Conservation (phyloP, 2,888 invertebrate genomes). For the Carpatolechia fugitivella region DNA sequence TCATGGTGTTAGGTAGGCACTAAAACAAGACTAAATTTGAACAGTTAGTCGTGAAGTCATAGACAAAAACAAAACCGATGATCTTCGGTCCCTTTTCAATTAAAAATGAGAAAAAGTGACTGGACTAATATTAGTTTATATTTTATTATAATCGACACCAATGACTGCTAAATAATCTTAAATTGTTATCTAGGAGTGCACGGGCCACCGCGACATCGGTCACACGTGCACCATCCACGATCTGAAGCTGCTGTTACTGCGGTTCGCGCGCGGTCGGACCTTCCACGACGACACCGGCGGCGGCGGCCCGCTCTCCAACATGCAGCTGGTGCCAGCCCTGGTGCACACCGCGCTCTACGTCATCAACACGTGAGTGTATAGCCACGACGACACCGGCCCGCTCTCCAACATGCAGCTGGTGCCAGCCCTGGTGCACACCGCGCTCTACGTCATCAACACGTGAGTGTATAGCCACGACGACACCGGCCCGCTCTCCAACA, state of each 20-base stretch:
- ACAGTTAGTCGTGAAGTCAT: no score
- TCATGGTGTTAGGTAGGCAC: no score
- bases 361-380: conserved; percentile 87
- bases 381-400: not conserved
- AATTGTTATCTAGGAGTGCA: no score
- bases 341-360: conserved; percentile 97
- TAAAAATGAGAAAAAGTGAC: no score
- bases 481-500: no score
- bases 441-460: not conserved
- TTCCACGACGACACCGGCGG: conserved; percentile 99
- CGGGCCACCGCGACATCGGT: conserved; percentile 87
- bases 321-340: conserved; percentile 97
- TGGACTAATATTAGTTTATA: no score
- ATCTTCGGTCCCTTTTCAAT: no score
- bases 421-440: not conserved
- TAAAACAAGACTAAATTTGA: no score
- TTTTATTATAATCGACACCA: no score
- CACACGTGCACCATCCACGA: conserved; percentile 93
- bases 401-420: not conserved
- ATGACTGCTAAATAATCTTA: no score
- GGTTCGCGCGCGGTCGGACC: conserved; percentile 95
- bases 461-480: no score
- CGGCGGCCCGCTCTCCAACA: conserved; percentile 97
- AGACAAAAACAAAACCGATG: no score
- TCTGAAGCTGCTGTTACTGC: conserved; percentile 90